Conservation (phyloP, 2,888 invertebrate genomes). For the Clitarchus hookeri region DNA sequence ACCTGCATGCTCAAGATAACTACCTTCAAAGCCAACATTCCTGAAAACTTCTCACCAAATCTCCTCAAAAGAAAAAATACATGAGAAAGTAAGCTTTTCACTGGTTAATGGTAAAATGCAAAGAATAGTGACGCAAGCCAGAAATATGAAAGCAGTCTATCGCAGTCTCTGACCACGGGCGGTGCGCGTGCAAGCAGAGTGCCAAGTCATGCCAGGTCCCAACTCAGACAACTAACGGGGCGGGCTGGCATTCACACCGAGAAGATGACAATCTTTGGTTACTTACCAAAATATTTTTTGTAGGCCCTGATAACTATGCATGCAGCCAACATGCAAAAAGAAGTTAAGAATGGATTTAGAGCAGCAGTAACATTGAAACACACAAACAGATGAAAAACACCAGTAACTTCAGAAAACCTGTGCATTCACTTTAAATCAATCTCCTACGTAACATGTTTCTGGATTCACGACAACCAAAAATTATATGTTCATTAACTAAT, state of each 20-base stretch:
- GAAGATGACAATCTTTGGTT: neutral
- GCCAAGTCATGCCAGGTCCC: neutral
- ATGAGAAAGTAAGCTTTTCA: too few species aligned
- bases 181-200: neutral
- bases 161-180: neutral
- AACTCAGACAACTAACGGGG: neutral
- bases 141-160: neutral
- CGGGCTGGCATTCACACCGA: neutral
- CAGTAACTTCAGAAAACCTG: constrained; percentile 5
- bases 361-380: neutral
- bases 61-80: too few species aligned
- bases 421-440: neutral
- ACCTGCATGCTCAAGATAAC: neutral
- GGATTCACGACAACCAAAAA: too few species aligned
- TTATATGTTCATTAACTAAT: too few species aligned
- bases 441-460: too few species aligned
- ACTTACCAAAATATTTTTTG: constrained; percentile 14
- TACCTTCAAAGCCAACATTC: neutral
- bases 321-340: constrained; percentile 14
- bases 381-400: neutral
- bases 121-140: neutral
- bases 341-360: neutral
- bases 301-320: constrained; percentile 4
- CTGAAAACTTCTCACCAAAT: neutral
- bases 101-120: too few species aligned